phyloP scores from a whole-genome alignment of 1,140 invertebrate genomes.

The Hyles euphorbiae region DNA sequence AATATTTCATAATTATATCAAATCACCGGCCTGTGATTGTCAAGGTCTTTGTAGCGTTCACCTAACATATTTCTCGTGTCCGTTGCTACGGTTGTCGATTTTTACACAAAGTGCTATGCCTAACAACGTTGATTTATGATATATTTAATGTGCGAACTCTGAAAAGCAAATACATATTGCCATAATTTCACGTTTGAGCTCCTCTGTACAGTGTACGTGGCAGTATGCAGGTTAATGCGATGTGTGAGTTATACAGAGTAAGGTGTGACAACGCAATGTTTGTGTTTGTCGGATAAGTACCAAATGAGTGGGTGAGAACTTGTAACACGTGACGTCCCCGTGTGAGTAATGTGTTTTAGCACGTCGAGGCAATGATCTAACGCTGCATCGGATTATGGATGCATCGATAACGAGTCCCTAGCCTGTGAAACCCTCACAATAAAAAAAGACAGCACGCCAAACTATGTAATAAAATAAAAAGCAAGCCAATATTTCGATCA shows the following conservation, averaged over 20 bases:
- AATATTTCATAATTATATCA: no score
- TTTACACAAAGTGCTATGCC: no score
- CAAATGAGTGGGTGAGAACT: slow-evolving; percentile 30
- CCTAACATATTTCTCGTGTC: no score
- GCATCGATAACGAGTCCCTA: slow-evolving; percentile 8
- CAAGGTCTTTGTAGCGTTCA: no score
- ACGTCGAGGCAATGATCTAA: slow-evolving; percentile 41
- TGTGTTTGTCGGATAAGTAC: slow-evolving; percentile 23
- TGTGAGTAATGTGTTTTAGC: slow-evolving; percentile 40
- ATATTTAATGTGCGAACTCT: no score
- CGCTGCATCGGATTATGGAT: slow-evolving; percentile 17
- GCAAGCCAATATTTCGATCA: slow-evolving; percentile 40
- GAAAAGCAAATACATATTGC: no score
- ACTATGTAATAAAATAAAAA: slow-evolving; percentile 23
- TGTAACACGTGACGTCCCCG: slow-evolving; percentile 14
- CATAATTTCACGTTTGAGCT: no score
- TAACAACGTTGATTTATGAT: no score
- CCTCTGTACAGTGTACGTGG: background rate
- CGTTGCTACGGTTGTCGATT: no score
- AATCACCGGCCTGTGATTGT: no score
- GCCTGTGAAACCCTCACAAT: background rate
- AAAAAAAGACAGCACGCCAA: slow-evolving; percentile 13
- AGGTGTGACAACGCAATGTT: slow-evolving; percentile 35
- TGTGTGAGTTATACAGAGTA: slow-evolving; percentile 11
- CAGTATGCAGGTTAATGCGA: slow-evolving; percentile 1